Conservation (phyloP, 2,113 vertebrate genomes). For the Semnornis frantzii region DNA sequence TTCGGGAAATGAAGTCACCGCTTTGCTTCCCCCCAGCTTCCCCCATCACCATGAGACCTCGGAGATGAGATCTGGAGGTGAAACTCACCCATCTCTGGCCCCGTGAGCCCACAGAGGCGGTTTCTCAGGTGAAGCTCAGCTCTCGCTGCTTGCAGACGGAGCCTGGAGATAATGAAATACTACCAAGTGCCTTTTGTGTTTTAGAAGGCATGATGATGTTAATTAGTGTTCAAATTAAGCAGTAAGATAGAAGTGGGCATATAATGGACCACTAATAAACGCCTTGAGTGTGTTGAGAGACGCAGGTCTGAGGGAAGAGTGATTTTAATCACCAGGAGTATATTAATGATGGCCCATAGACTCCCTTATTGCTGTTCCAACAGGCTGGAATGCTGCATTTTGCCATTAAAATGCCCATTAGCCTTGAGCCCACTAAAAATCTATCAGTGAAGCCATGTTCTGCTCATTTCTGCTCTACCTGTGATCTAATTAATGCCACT, state of each 20-base stretch:
- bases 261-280: conserved; percentile 56
- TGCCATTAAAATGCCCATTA: conserved; percentile 59
- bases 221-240: conserved; percentile 68
- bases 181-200: conserved; percentile 37
- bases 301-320: neutral
- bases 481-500: neutral
- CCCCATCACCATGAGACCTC: neutral
- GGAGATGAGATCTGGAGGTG: neutral
- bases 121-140: neutral
- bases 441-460: neutral
- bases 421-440: conserved; percentile 21
- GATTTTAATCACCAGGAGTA: conserved; percentile 61
- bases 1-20: conserved; percentile 33
- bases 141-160: neutral
- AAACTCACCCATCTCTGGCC: neutral
- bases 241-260: conserved; percentile 44
- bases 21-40: neutral
- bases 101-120: accelerated
- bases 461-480: neutral
- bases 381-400: conserved; percentile 26
- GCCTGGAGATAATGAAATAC: conserved; percentile 41
- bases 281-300: conserved; percentile 31
- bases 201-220: conserved; percentile 45
- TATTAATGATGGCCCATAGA: conserved; percentile 58
- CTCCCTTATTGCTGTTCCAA: conserved; percentile 44